Evolutionary conservation across 1,140 invertebrate genomes (phyloP), one percentile per base, ranked within the genome.

Genomic region (Eupristina koningsbergeri): DNA sequence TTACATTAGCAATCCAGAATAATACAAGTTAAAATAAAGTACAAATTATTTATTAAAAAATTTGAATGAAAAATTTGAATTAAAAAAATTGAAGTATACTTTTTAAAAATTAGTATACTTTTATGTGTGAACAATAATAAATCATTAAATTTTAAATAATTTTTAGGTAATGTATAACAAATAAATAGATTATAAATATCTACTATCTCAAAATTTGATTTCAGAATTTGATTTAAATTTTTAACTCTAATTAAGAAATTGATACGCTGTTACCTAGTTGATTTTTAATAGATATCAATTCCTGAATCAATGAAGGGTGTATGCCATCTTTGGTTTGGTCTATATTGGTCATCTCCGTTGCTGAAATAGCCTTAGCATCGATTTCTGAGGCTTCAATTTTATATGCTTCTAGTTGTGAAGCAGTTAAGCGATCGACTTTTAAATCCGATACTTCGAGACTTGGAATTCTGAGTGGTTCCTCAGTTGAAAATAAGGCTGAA

Each of bases 301-400:
- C 92, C 50, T 88, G 88, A 15, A 93, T 81, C 9, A 92, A 83
- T 0, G 91, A 89, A 6, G 91, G 89, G 47, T 89, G 89, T 0
- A 93, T 84, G 45, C 85, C 86, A 0, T 79, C 86, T 7, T 89
- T 88, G 39, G 86, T 75, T 36, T 85, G 86, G 7, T 85, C 78
- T 31, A 86, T 89, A 8, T 85, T 87, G 9, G 87, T 86, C 87
- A 95, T 93, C 90, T 96, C 95, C n/a, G 94, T 92, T 0, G 95
- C 94, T 63, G 94, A 94, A 85, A 97, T 93, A 8, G 94, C 94
- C 61, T 94, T 93, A 3, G 95, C 94, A 88, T 97, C 96, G 58
- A 97, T 94, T 89, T 97, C 96, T 1, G 96, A 96, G 0, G 96
- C 96, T 29, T 95, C 92, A 75, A 97, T 96, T 89, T 96, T 96